Conservation (phyloP, 2,113 vertebrate genomes). For the Athene noctua region DNA sequence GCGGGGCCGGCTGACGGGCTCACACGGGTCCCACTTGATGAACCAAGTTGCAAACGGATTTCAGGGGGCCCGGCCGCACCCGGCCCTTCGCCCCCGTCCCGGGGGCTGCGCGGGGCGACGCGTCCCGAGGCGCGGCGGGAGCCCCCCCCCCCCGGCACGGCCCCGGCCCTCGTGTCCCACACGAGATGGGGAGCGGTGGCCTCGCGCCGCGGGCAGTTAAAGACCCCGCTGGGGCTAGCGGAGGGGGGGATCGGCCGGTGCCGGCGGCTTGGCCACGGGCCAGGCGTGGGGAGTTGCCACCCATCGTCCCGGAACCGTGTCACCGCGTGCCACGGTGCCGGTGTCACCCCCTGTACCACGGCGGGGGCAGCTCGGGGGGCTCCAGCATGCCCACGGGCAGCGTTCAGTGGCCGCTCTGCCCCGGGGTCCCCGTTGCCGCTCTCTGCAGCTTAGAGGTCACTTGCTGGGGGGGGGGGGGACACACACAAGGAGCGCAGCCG, state of each 20-base stretch:
- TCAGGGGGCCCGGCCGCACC: background rate
- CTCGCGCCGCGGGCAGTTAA: background rate
- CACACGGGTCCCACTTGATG: background rate
- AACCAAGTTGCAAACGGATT: background rate
- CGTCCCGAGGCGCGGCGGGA: background rate
- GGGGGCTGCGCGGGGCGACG: accelerated
- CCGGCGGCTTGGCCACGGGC: background rate
- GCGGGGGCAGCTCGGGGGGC: too few relatives aligned
- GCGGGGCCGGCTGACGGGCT: background rate
- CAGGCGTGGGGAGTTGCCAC: background rate
- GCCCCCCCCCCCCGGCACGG: background rate
- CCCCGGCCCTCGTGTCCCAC: background rate
- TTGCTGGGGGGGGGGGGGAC: background rate
- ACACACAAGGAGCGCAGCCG: background rate
- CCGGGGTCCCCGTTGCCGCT: background rate
- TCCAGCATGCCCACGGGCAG: background rate
- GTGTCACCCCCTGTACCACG: too few relatives aligned
- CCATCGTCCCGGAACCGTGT: background rate
- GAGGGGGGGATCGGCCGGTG: background rate
- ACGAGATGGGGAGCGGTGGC: accelerated
- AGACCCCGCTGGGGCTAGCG: background rate
- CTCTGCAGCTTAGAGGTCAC: background rate
- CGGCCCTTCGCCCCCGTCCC: background rate
- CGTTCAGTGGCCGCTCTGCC: accelerated
- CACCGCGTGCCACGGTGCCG: accelerated